Conservation (phyloP, 1,140 invertebrate species). For the Choristoneura fumiferana region DNA sequence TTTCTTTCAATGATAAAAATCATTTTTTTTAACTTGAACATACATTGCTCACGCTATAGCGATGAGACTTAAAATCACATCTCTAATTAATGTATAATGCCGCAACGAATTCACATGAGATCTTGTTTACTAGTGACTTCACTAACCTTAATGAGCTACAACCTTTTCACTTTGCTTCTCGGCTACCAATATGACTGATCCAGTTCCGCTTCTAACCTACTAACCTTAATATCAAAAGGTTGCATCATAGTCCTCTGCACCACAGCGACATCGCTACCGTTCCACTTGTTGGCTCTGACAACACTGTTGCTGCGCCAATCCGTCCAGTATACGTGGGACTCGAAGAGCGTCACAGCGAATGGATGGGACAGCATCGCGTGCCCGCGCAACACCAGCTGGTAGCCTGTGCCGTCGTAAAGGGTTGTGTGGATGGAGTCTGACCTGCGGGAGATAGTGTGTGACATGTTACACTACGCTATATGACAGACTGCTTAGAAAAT, state of each 20-base stretch:
- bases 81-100: too few species aligned
- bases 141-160: too few species aligned
- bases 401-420: constrained; percentile 87
- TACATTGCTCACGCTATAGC: too few species aligned
- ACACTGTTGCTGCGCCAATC: constrained; percentile 89
- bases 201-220: background rate
- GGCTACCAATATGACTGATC: too few species aligned
- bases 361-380: constrained; percentile 90
- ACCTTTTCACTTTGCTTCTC: too few species aligned
- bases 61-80: too few species aligned
- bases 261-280: constrained; percentile 80
- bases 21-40: too few species aligned
- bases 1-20: too few species aligned
- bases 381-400: constrained; percentile 83
- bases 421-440: constrained; percentile 92
- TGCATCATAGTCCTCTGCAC: constrained; percentile 84
- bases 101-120: too few species aligned
- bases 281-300: constrained; percentile 87
- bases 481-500: constrained; percentile 20
- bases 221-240: constrained; percentile 87
- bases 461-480: too few species aligned
- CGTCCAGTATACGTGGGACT: constrained; percentile 95
- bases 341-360: constrained; percentile 91
- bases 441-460: constrained; percentile 75
- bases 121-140: too few species aligned